Percentiles rank a stretch among this genome's conserved stretches.
phyloP scores from a whole-genome alignment of 2,797 vertebrate species.

The Echiichthys vipera region DNA sequence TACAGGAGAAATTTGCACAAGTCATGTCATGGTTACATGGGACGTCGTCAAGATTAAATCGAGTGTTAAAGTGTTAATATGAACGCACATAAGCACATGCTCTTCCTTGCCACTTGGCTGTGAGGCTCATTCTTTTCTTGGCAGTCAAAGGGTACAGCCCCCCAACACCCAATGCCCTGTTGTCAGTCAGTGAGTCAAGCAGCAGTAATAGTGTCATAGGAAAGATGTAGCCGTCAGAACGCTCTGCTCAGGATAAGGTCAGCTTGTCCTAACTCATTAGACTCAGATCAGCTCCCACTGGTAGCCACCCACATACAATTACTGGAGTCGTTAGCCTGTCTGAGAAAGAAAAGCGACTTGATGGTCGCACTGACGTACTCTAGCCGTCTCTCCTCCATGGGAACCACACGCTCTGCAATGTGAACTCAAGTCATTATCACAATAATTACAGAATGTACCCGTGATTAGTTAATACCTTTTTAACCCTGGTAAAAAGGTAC shows the following conservation, averaged over 20 bases:
- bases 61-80: no score
- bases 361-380: constrained; percentile 51
- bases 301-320: constrained; percentile 49
- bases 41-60: background rate
- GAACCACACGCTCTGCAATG: background rate
- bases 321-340: constrained; percentile 61
- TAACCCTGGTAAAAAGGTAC: background rate
- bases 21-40: background rate
- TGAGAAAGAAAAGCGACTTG: constrained; percentile 54
- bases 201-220: constrained; percentile 58
- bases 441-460: constrained; percentile 3
- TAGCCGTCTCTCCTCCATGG: constrained; percentile 22
- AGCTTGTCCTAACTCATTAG: constrained; percentile 71
- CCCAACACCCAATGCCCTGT: constrained; percentile 19
- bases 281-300: constrained; percentile 47
- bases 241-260: constrained; percentile 67
- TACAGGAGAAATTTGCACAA: background rate
- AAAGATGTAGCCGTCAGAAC: constrained; percentile 66
- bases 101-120: constrained; percentile 1
- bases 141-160: background rate
- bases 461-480: background rate
- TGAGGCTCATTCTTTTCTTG: constrained; percentile 2
- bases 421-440: background rate
- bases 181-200: constrained; percentile 56
- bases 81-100: background rate